Evolutionary conservation across 2,797 vertebrate species (phyloP), one percentile per base, ranked within the genome.

Genomic region (Onychomys torridus): DNA sequence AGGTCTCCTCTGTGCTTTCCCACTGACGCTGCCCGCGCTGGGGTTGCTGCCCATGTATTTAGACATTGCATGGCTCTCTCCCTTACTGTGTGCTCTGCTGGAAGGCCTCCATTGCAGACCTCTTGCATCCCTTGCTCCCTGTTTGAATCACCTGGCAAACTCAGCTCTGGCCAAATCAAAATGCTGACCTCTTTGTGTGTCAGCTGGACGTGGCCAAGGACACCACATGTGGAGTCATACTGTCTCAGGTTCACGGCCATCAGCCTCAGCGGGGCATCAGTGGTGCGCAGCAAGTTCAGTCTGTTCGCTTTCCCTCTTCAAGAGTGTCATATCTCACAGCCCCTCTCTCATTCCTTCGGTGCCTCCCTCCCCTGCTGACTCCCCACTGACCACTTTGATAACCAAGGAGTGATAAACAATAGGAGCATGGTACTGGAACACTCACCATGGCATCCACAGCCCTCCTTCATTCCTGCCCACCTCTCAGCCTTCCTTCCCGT

Each of bases 1-100:
- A 7, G 3, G 6, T 32, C 10, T 79, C 63, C 65, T 21, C 57
- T 40, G 5, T 23, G 89, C 34, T 55, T 63, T 46, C 73, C 46
- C 34, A n/a, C 59, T 1, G 0, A 6, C 76, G n/a, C 49, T 27
- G 13, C 27, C 90, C 46, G 71, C 0, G 1, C n/a, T 21, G 11
- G 79, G 43, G 63, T 55, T 12, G 9, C 8, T 7, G 12, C 13
- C 46, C 17, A 29, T 52, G 3, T 34, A 9, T 81, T 59, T 1
- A 11, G 32, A 77, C 57, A 23, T 7, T n/a, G 34, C 34, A 34
- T 2, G 2, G 27, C 8, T 61, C 49, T 61, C 34, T 3, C 55
- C 32, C 6, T 7, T 3, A 6, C 0, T 11, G 65, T 29, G 21
- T 11, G 25, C 3, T 75, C 65, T 76, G 37, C 67, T 29, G 65